Base-by-base conservation (phyloP, 2,113 vertebrate genomes). In the Barbus barbus region DNA sequence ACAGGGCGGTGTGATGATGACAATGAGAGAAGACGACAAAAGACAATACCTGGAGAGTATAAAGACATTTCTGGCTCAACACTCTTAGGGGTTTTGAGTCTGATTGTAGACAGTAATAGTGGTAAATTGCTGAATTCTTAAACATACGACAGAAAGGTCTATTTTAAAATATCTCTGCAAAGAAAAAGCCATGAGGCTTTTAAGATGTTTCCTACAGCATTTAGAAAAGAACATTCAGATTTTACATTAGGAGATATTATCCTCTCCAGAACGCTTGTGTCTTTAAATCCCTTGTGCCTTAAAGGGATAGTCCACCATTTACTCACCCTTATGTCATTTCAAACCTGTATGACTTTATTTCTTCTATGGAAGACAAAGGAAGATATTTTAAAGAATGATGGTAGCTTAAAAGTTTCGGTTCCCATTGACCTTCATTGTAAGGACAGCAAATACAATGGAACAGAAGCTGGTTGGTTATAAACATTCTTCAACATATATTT, bases 21-120 rank as follows among this genome's bases (percentile, higher is more conserved):
- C n/a, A n/a, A n/a, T n/a, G n/a, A n/a, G n/a, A n/a, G n/a, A n/a
- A n/a, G n/a, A n/a, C n/a, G n/a, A n/a, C 28, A 58, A 38, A 77
- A 48, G 22, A 77, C 31, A 76, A 36, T 36, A 58, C 26, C 75
- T 77, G 26, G 46, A 53, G 16, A 53, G 9, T 31, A 53, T 53
- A 76, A 76, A 76, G 9, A 53, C 38, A 44, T 51, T 51, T 51
- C 46, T 51, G 26, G 26, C 31, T 31, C 46, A 75, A 58, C 20
- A 58, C 20, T 22, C 73, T 69, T 22, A 28, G 26, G 0, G 26
- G 3, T 31, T 51, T 28, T 0, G 48, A 53, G 20, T 58, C 46
- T 36, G 20, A 58, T n/a, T 77, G 26, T 26, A 41, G 76, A 60
- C 22, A 78, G 56, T 78, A 78, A 78, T 41, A 11, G 33, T 61